These are phyloP conservation scores for Mastigias papua DNA, from an alignment of 30 jellyfish, hydroid and myxozoan genomes.

Conservation along the genomic window DNA sequence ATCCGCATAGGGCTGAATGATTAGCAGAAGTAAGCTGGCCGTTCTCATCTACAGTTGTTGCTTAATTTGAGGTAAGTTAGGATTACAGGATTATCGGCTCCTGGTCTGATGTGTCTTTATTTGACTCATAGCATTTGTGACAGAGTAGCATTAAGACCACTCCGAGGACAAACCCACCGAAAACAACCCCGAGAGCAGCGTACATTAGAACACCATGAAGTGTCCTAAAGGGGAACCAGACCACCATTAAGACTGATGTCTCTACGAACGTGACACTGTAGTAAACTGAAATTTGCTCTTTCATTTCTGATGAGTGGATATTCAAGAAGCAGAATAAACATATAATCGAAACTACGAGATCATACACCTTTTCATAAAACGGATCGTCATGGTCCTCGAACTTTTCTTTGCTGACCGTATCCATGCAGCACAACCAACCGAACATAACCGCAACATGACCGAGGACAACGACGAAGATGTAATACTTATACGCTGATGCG, in stretches of 20 bases:
- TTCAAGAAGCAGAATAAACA: constrained; percentile 82
- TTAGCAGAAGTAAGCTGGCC: too few species aligned
- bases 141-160: constrained; percentile 76
- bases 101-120: constrained; percentile 70
- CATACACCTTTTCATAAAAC: constrained; percentile 43
- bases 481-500: constrained; percentile 77
- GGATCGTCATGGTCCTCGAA: constrained; percentile 3
- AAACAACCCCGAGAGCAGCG: constrained; percentile 77
- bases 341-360: constrained; percentile 67
- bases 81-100: too few species aligned
- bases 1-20: too few species aligned
- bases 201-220: constrained; percentile 78
- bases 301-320: constrained; percentile 63
- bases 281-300: constrained; percentile 71
- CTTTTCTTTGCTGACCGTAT: constrained; percentile 12
- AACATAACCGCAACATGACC: constrained; percentile 79
- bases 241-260: constrained; percentile 69
- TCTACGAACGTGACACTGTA: constrained; percentile 77
- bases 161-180: constrained; percentile 88
- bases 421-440: constrained; percentile 75
- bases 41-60: too few species aligned
- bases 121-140: constrained; percentile 84
- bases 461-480: constrained; percentile 56
- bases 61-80: too few species aligned
- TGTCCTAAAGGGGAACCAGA: constrained; percentile 84